phyloP scores from a whole-genome alignment of 1,140 invertebrate genomes.

The Drosophila rhopaloa region DNA sequence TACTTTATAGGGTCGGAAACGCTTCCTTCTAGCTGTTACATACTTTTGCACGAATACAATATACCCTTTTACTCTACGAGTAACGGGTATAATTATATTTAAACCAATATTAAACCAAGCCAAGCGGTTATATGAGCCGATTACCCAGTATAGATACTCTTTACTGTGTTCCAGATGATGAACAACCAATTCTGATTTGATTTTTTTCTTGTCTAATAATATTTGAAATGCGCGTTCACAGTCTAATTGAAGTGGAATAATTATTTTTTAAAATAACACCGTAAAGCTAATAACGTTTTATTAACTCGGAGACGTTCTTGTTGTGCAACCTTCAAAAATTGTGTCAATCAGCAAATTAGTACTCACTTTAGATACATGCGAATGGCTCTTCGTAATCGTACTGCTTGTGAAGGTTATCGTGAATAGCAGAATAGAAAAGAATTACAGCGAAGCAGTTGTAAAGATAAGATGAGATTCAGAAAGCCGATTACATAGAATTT shows the following conservation, averaged over 20 bases:
- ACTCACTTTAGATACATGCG: constrained; percentile 95
- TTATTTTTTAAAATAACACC: constrained; percentile 92
- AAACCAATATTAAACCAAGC: no score
- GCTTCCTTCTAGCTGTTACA: no score
- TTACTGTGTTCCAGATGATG: constrained; percentile 91
- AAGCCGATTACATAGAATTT: no score
- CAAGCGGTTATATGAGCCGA: background rate
- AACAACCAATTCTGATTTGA: constrained; percentile 93
- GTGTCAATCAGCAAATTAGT: background rate
- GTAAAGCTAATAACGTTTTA: constrained; percentile 92
- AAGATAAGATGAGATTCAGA: no score
- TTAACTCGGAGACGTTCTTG: constrained; percentile 95
- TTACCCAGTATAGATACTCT: constrained; percentile 87
- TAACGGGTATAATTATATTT: no score
- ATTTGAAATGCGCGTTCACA: constrained; percentile 92
- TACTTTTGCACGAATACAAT: no score
- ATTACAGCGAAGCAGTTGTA: no score
- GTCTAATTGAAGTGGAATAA: constrained; percentile 96
- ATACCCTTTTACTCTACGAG: no score
- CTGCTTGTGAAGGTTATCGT: no score
- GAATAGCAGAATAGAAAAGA: no score
- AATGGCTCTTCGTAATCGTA: constrained; percentile 92
- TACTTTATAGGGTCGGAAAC: no score
- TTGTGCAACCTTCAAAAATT: constrained; percentile 88
- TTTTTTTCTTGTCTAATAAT: constrained; percentile 92